A percentile compares a stretch with the other conserved stretches of the same genome.
Evolutionary conservation across 2,113 vertebrate species (phyloP).

Genomic region (Galbula dea): DNA sequence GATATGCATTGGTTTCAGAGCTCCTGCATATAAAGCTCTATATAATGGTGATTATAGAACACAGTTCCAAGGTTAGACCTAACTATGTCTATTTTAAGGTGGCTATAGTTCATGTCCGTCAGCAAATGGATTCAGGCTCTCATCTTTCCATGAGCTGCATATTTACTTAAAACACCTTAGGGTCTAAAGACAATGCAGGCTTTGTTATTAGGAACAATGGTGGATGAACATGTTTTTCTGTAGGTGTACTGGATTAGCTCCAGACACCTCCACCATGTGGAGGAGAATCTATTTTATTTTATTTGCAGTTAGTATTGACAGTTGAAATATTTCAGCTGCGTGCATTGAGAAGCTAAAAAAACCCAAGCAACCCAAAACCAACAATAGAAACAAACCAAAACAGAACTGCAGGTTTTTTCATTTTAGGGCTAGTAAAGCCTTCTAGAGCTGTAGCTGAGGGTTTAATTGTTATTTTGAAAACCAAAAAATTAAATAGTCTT

Average conservation of each 20-base stretch:
- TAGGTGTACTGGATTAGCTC: background rate
- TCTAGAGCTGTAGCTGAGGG: background rate
- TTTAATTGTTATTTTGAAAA: background rate
- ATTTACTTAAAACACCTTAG: background rate
- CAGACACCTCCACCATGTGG: background rate
- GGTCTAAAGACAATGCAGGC: background rate
- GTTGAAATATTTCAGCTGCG: background rate
- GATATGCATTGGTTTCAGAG: background rate
- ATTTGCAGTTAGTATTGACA: background rate
- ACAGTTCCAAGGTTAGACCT: background rate
- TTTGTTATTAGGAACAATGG: background rate
- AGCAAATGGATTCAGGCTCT: background rate
- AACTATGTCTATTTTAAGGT: slow-evolving; percentile 12
- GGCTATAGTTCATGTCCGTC: background rate
- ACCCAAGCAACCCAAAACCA: background rate
- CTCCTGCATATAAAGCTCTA: background rate
- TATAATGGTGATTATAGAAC: background rate
- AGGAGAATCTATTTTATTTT: background rate
- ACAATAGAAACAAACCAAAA: background rate
- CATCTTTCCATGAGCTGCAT: background rate
- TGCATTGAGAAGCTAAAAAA: background rate
- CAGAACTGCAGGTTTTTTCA: rapidly evolving
- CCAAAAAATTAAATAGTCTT: background rate
- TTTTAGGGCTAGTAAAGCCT: background rate
- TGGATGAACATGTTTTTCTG: background rate